Conservation (phyloP, 1,140 invertebrate species). For the Lepidurus packardi region DNA sequence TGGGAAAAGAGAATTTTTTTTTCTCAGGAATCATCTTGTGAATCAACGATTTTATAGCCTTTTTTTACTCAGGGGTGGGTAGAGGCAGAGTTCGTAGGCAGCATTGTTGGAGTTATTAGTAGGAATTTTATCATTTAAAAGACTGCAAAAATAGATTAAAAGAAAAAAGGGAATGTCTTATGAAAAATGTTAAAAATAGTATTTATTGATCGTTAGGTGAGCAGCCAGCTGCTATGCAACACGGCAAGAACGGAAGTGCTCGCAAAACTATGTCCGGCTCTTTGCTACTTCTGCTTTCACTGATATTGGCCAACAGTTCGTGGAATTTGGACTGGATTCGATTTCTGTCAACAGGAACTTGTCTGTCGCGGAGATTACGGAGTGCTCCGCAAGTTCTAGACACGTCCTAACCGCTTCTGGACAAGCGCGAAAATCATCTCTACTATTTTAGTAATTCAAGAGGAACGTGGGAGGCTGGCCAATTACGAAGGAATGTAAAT, state of each 20-base stretch:
- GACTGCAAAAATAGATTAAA: neutral
- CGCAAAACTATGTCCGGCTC: neutral
- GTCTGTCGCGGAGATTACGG: constrained; percentile 17
- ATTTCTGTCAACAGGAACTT: neutral
- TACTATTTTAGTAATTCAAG: neutral
- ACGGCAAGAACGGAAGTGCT: constrained; percentile 31
- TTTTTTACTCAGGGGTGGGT: neutral
- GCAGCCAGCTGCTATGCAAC: constrained; percentile 33
- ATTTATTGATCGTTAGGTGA: constrained; percentile 24
- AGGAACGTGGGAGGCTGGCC: too few relatives aligned
- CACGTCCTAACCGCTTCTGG: neutral
- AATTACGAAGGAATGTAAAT: neutral
- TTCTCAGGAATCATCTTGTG: neutral
- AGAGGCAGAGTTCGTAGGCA: too few relatives aligned
- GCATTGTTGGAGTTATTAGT: neutral
- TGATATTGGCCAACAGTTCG: neutral
- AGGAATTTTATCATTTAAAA: neutral
- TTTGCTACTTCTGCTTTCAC: neutral
- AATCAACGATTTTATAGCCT: neutral
- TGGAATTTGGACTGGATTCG: constrained; percentile 3
- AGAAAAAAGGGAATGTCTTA: neutral
- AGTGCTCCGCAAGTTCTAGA: neutral
- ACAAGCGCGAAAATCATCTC: neutral
- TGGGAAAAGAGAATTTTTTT: neutral
- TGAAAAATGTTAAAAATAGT: neutral